A percentile compares a stretch with the other conserved stretches of the same genome.
Conservation (phyloP, 2,113 vertebrate species). For the Cyanoderma ruficeps region DNA sequence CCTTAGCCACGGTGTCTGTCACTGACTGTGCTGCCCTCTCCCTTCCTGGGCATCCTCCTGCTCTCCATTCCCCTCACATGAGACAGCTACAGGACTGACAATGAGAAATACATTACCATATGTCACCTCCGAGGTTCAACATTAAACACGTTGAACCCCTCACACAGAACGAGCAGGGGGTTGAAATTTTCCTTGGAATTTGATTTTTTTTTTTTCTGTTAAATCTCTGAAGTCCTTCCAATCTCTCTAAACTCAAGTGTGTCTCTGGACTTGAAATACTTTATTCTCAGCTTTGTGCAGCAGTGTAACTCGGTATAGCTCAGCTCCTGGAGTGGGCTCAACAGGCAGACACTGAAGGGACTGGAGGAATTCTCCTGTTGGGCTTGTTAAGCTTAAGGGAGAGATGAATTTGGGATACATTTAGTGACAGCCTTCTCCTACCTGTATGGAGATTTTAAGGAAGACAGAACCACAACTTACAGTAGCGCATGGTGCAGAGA, state of each 20-base stretch:
- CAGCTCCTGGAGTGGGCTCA: background rate
- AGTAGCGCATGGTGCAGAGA: background rate
- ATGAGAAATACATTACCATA: background rate
- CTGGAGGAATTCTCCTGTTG: background rate
- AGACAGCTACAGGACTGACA: background rate
- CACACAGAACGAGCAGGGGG: fast-evolving
- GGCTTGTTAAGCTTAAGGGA: background rate
- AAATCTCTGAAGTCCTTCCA: background rate
- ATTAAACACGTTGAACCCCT: background rate
- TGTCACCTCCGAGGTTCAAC: background rate
- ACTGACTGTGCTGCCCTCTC: background rate
- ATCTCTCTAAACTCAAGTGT: background rate
- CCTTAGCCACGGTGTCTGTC: background rate
- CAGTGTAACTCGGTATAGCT: background rate
- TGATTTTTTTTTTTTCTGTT: background rate
- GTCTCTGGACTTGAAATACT: background rate
- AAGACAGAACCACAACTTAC: background rate
- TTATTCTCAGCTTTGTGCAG: background rate
- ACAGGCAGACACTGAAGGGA: background rate
- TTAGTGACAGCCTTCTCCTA: background rate
- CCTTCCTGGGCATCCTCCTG: background rate
- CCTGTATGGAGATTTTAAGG: background rate
- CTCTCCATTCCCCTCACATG: background rate
- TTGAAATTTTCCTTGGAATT: background rate
- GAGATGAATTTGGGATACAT: background rate